Percentiles rank a stretch among this genome's conserved stretches.
Conservation (phyloP, 2,888 invertebrate species). For the Nomada hirtipes region DNA sequence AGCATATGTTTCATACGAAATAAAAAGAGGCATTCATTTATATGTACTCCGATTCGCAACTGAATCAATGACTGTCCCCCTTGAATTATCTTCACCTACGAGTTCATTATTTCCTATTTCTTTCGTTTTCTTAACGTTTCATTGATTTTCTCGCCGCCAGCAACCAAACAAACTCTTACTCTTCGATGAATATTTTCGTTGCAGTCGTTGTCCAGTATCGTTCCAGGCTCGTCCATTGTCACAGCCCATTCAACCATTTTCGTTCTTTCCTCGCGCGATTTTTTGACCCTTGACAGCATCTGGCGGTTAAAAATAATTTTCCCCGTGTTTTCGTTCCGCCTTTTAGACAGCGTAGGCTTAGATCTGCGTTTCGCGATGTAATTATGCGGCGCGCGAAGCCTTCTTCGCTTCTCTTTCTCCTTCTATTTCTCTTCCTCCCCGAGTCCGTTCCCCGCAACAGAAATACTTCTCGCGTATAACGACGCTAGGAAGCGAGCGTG, state of each 20-base stretch:
- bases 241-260: background rate
- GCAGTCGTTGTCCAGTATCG: background rate
- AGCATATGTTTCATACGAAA: too few species aligned
- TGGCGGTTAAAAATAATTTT: constrained; percentile 79
- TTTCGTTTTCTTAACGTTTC: background rate
- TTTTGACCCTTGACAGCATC: constrained; percentile 72
- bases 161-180: background rate
- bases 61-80: too few species aligned
- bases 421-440: background rate
- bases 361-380: constrained; percentile 68
- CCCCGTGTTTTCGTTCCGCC: constrained; percentile 71
- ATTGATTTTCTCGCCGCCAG: background rate
- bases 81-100: too few species aligned
- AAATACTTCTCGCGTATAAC: constrained; percentile 64
- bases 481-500: constrained; percentile 23
- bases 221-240: constrained; percentile 47
- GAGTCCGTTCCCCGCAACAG: constrained; percentile 41
- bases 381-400: constrained; percentile 68
- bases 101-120: too few species aligned
- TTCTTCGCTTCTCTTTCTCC: constrained; percentile 1
- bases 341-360: constrained; percentile 59
- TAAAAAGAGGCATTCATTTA: too few species aligned
- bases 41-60: too few species aligned
- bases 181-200: background rate
- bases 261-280: constrained; percentile 1